Base-by-base conservation (phyloP, 2,888 invertebrate species). In the Hermodice carunculata region DNA sequence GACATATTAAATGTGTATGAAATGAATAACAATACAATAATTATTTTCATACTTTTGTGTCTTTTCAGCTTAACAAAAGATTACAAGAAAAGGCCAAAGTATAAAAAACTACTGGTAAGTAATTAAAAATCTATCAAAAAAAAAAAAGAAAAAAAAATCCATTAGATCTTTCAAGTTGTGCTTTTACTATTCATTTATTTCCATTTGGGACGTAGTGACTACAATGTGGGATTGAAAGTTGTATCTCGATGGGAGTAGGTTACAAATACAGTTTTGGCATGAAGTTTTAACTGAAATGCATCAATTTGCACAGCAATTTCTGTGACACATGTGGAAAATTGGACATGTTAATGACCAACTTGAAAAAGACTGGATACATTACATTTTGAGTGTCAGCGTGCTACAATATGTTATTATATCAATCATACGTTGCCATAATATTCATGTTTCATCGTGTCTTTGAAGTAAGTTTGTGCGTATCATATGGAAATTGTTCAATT, bases 81-180 rank as follows among this genome's bases (percentile, higher is more conserved):
- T 89, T 95, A 94, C 87, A 91, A 92, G 85, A 91, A 93, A 80
- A 91, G 98, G 78, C 98, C 98, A 69, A 98, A 98, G 87, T 98
- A 98, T 89, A 93, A 91, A 73, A 93, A 94, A 85, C 90, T 98
- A 17, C 89, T 97, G 84, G 86, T 86, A 73, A 80, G 84, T 73
- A 11, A n/a, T n/a, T n/a, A 76, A 98, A 98, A 89, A 94, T 98
- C 89, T 95, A 94, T 87, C 91, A 92, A 85, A 91, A 93, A 80
- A 91, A 98, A 79, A 98, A 98, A 69, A 98, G 98, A 87, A 98
- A 98, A 89, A 93, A 91, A 73, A 93, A 94, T 85, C 90, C 98
- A 17, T 89, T 97, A 84, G 86, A 86, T 73, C 79, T 84, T 73
- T 11, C 17, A 32, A 3, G 14, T 40, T 17, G n/a, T 8, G 14